Base-by-base conservation (phyloP, 1,140 invertebrate genomes). In the Rhopalosiphum maidis region DNA sequence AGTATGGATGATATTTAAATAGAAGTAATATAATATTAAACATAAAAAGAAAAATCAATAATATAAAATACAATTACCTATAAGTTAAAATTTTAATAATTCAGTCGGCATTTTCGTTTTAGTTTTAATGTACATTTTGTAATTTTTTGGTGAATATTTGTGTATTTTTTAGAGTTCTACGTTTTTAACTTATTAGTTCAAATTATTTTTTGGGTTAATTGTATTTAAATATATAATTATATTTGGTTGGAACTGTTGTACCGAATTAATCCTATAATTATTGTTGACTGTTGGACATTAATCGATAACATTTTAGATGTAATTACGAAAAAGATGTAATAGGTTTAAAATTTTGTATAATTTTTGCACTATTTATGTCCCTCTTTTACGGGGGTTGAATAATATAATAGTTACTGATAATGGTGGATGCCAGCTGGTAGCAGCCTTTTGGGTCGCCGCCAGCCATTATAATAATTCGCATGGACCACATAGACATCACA, bases 401-500 rank as follows among this genome's bases (percentile, higher is more conserved):
- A 68, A 60, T 60, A 60, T 90, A 60, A 41, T 43, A 3, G 48
- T 51, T 51, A 60, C 55, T 1, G 54, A 90, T 90, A 60, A 43
- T 90, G 37, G 37, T 7, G 23, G 11, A 68, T n/a, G 55, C 41
- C 77, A 92, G 90, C 68, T 83, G 90, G 68, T 92, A 15, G 90
- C 43, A 9, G 15, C 60, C n/a, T 35, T 92, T 92, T 51, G 90
- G 90, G 41, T 82, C 22, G 0, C 21, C 21, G n/a, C 90, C 90
- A 83, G 68, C 46, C 43, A 37, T 92, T 92, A 92, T 82, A 92
- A 92, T 83, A 92, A 92, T 92, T 82, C 90, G 60, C 51, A 92
- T 48, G 43, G 68, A 46, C 89, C 90, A 22, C 55, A 68, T 41
- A 91, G 18, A 91, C 68, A 83, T 68, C 37, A 25, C 55, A 83